These are phyloP conservation scores for Aphelenchoides avenae DNA, from an alignment of 1,140 invertebrate genomes.

Conservation along the genomic window DNA sequence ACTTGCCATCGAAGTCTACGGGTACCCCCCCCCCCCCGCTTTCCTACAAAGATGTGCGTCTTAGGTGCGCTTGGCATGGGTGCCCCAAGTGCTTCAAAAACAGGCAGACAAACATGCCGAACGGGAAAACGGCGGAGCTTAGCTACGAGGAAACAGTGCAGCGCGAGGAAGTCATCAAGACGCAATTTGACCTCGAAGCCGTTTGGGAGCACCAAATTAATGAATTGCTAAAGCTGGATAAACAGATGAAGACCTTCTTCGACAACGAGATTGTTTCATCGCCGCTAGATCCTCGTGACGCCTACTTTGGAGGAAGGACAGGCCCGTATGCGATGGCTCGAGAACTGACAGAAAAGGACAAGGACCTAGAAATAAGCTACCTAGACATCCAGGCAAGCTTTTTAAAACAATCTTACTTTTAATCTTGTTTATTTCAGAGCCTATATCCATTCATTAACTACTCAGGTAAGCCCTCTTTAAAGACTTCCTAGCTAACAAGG, in stretches of 20 bases:
- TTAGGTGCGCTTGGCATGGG: conserved; percentile 6
- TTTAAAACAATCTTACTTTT: too few relatives aligned
- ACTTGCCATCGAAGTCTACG: conserved; percentile 8
- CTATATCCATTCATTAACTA: too few relatives aligned
- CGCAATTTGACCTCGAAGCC: background rate
- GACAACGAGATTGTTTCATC: background rate
- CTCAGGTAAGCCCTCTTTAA: too few relatives aligned
- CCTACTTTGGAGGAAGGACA: conserved; percentile 2
- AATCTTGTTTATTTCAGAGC: too few relatives aligned
- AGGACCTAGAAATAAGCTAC: too few relatives aligned
- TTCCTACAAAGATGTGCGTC: too few relatives aligned
- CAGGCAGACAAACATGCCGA: background rate
- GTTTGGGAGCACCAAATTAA: conserved; percentile 8
- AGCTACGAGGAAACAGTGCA: background rate
- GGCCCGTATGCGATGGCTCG: too few relatives aligned
- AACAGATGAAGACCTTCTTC: conserved; percentile 2
- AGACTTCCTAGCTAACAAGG: too few relatives aligned
- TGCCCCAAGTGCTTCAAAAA: background rate
- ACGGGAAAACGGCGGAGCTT: conserved; percentile 1
- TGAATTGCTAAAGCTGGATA: background rate
- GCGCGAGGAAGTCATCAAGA: background rate
- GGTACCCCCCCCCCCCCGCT: too few relatives aligned
- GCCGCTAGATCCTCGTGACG: background rate
- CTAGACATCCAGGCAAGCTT: too few relatives aligned
- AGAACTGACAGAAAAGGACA: too few relatives aligned